Evolutionary conservation across 1,140 invertebrate genomes (phyloP).

Genomic region (Ceratoteleas bidentatus): DNA sequence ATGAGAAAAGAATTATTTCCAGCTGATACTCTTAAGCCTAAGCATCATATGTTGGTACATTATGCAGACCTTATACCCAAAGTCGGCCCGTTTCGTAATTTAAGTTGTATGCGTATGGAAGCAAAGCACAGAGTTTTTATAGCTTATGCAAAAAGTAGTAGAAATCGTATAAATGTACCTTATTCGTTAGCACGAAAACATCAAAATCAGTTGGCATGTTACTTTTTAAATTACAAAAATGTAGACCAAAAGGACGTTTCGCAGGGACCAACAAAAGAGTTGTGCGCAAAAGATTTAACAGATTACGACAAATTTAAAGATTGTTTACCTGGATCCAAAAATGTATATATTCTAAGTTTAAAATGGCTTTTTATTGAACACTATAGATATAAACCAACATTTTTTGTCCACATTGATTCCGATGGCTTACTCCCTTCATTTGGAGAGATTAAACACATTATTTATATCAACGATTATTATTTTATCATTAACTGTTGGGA

Average conservation of each 20-base stretch:
- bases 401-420: background rate
- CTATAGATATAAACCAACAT: too few relatives aligned
- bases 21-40: slow-evolving; percentile 15
- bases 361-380: too few relatives aligned
- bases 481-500: slow-evolving; percentile 4
- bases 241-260: slow-evolving; percentile 1
- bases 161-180: slow-evolving; percentile 36
- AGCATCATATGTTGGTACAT: slow-evolving; percentile 26
- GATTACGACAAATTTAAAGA: background rate
- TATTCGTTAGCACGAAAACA: slow-evolving; percentile 36
- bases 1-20: slow-evolving; percentile 21
- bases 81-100: slow-evolving; percentile 23
- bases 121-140: slow-evolving; percentile 39
- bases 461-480: slow-evolving; percentile 8
- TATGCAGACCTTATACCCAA: slow-evolving; percentile 17
- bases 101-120: slow-evolving; percentile 43
- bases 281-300: background rate
- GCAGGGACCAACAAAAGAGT: background rate
- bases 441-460: slow-evolving; percentile 8
- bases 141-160: slow-evolving; percentile 28
- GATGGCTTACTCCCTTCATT: slow-evolving; percentile 2
- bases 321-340: too few relatives aligned
- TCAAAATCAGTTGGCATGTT: slow-evolving; percentile 30
- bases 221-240: slow-evolving; percentile 19
- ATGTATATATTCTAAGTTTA: too few relatives aligned